Evolutionary conservation across 2,888 invertebrate genomes (phyloP), one percentile per base, ranked within the genome.

Genomic region (Pandemis corylana): DNA sequence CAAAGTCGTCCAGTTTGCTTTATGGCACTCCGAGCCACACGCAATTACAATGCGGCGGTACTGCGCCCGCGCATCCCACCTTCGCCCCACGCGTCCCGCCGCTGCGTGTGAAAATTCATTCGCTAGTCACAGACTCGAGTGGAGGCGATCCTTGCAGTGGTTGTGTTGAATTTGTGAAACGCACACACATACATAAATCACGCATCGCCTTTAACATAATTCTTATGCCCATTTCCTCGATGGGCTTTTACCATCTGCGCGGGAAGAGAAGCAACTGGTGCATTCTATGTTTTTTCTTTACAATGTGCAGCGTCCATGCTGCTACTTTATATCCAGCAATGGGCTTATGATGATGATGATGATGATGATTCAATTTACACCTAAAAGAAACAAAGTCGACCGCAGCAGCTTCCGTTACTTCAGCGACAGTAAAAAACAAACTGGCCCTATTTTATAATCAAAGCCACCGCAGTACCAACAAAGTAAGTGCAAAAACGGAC

Each of bases 21-120:
- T 87, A 87, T 86, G 82, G 82, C 80, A 79, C 80, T 83, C 76
- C 76, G 78, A 78, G 69, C 80, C 84, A 79, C 84, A 82, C 83
- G 85, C 87, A 87, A 87, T 89, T 89, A 88, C 84, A 88, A 84
- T 82, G 82, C 81, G 77, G 80, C 82, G 62, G 63, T 44, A 59
- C 62, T 74, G 74, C 74, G 74, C 65, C 65, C 69, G 74, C 69
- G 74, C 69, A 74, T 41, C 36, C 53, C 56, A 64, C 41, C 56
- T 49, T 41, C 64, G 41, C 51, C 44, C 63, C 56, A 73, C 28
- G 36, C 44, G 20, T 36, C 46, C 63, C 63, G 28, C 15, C 36
- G n/a, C 66, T 72, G 81, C 82, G 85, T 87, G 86, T 85, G 88
- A 87, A 85, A 86, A 84, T 78, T 2, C 28, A 36, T 4, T 36